These are phyloP conservation scores for Aphaenogaster rudis DNA, from an alignment of 1,140 invertebrate species.

Conservation along the genomic window DNA sequence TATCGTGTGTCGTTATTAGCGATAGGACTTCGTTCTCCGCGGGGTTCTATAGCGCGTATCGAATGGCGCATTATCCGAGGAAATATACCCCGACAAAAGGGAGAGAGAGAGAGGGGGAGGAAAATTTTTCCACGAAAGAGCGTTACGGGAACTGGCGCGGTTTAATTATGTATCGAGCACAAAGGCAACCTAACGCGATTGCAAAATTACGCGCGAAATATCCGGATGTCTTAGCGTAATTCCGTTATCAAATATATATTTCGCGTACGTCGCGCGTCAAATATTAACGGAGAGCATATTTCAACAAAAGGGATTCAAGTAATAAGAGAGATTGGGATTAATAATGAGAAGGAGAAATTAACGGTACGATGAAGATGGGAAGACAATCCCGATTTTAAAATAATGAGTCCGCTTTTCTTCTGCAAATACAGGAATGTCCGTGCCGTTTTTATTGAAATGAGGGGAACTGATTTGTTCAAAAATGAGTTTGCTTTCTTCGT, in stretches of 20 bases:
- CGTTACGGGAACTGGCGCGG: background rate
- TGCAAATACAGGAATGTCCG: background rate
- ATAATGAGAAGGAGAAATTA: background rate
- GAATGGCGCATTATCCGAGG: background rate
- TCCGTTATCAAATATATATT: background rate
- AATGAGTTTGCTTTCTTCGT: slow-evolving; percentile 41
- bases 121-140: background rate
- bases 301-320: background rate
- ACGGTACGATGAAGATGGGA: background rate
- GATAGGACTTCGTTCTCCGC: background rate
- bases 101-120: background rate
- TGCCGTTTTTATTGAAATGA: background rate
- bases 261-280: background rate
- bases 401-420: background rate
- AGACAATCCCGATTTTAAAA: background rate
- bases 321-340: background rate
- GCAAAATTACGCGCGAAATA: background rate
- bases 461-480: too few species aligned
- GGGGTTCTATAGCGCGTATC: background rate
- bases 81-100: background rate
- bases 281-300: background rate
- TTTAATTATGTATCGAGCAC: background rate
- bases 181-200: background rate
- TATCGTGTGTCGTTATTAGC: slow-evolving; percentile 45
- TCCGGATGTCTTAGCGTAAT: background rate